Conservation (phyloP, 1,140 invertebrate genomes). For the Cydia splendana region DNA sequence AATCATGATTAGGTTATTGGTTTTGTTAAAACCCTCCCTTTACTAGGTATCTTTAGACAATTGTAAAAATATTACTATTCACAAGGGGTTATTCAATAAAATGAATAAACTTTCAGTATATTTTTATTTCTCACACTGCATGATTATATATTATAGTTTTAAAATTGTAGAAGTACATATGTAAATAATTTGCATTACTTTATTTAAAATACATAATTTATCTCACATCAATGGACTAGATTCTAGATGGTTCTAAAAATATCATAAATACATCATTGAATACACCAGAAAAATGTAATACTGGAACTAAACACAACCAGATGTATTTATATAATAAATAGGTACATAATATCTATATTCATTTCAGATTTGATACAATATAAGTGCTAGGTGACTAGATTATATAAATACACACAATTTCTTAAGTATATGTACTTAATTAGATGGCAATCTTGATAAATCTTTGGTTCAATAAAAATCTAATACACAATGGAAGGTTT, state of each 20-base stretch:
- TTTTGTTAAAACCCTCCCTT: too few relatives aligned
- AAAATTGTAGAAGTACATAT: slow-evolving; percentile 4
- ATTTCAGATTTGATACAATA: not conserved
- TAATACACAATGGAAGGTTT: slow-evolving; percentile 63
- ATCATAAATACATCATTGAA: slow-evolving; percentile 6
- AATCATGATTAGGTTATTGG: too few relatives aligned
- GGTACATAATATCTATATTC: too few relatives aligned
- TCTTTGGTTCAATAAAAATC: slow-evolving; percentile 34
- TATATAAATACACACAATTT: slow-evolving; percentile 15
- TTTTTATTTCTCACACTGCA: slow-evolving; percentile 12
- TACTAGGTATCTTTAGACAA: too few relatives aligned
- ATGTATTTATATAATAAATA: slow-evolving; percentile 5
- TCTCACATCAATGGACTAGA: slow-evolving; percentile 5
- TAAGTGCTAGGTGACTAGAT: slow-evolving; percentile 27
- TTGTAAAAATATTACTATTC: too few relatives aligned
- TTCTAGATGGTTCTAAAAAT: slow-evolving; percentile 33
- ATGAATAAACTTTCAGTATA: not conserved
- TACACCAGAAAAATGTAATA: not conserved
- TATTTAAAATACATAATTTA: not conserved
- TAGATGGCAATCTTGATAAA: slow-evolving; percentile 5
- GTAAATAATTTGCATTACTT: not conserved
- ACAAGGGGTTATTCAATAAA: not conserved
- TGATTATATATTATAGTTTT: not conserved
- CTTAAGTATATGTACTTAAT: not conserved
- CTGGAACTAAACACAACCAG: not conserved